Conservation (phyloP, 2,113 vertebrate genomes). For the Rhea pennata region DNA sequence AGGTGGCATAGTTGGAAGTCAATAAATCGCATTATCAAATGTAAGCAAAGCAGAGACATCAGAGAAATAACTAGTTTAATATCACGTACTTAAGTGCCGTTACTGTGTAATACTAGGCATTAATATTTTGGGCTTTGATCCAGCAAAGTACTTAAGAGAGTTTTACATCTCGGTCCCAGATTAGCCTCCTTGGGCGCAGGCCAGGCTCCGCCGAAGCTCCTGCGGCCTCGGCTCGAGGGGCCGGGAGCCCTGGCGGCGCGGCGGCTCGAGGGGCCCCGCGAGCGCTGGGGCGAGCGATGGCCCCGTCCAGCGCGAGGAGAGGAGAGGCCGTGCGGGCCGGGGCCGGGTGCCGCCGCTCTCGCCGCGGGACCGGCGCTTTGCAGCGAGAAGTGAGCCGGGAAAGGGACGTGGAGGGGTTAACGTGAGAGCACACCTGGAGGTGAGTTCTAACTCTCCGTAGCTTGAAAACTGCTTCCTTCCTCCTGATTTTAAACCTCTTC, state of each 20-base stretch:
- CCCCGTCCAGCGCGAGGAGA: too few relatives aligned
- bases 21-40: background rate
- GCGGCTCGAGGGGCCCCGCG: too few relatives aligned
- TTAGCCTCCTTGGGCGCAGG: background rate
- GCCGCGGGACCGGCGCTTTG: background rate
- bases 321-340: too few relatives aligned
- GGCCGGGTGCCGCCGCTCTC: too few relatives aligned
- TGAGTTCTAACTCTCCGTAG: background rate
- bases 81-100: background rate
- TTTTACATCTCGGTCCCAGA: background rate
- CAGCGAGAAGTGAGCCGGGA: background rate
- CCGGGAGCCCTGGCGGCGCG: too few relatives aligned
- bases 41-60: background rate
- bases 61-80: background rate
- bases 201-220: rapidly evolving
- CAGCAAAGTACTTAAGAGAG: background rate
- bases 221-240: background rate
- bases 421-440: rapidly evolving
- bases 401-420: background rate
- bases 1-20: background rate
- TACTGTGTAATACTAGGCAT: background rate
- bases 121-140: background rate
- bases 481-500: background rate
- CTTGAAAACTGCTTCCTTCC: background rate
- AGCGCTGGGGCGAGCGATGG: too few relatives aligned